phyloP scores from a whole-genome alignment of 1,140 invertebrate species.

The Bombus difficillimus region DNA sequence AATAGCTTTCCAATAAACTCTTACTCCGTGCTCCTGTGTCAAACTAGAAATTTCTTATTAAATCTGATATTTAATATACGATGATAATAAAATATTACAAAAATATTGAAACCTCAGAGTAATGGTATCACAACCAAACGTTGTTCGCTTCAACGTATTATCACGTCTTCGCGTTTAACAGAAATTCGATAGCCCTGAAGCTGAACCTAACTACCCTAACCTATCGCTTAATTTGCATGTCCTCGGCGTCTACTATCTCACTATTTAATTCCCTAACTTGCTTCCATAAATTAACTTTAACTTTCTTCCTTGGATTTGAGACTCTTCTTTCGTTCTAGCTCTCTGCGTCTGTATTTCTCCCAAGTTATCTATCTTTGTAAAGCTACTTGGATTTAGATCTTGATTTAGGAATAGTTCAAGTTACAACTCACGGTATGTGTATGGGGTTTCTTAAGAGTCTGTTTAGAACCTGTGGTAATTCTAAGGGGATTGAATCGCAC shows the following conservation, averaged over 20 bases:
- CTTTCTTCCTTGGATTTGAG: neutral
- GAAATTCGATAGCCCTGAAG: neutral
- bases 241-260: neutral
- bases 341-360: neutral
- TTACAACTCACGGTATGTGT: neutral
- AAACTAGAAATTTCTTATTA: neutral
- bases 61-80: neutral
- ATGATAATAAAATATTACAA: neutral
- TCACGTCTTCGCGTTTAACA: neutral
- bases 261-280: neutral
- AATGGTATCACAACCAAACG: neutral
- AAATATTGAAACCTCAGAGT: neutral
- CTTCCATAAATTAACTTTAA: neutral
- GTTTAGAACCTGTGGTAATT: neutral
- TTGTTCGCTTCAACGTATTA: neutral
- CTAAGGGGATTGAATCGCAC: neutral
- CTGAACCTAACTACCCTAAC: neutral
- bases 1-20: no score
- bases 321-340: neutral
- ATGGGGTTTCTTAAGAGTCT: neutral
- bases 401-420: neutral
- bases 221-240: neutral
- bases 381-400: neutral
- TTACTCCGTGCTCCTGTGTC: neutral
- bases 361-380: neutral